phyloP scores from a whole-genome alignment of 1,140 invertebrate species.

The Polypedilum vanderplanki region DNA sequence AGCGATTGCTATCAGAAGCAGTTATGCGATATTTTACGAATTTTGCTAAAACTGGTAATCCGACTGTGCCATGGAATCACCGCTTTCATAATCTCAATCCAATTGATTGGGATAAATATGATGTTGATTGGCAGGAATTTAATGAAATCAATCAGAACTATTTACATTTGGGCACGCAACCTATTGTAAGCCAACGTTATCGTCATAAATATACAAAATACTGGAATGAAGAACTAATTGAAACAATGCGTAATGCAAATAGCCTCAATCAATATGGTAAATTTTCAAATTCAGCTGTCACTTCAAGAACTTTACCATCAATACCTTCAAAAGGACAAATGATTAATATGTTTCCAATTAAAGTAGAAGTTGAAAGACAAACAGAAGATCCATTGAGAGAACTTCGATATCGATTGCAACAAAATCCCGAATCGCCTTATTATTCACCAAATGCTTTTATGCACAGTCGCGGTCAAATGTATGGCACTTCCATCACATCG shows the following conservation, averaged over 20 bases:
- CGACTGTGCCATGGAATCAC: constrained; percentile 58
- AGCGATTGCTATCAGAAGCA: constrained; percentile 70
- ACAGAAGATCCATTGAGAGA: constrained; percentile 22
- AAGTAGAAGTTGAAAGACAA: constrained; percentile 31
- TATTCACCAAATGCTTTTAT: not conserved
- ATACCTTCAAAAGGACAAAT: not conserved
- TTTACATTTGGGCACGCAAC: constrained; percentile 66
- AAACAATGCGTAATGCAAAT: constrained; percentile 46
- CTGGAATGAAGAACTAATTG: constrained; percentile 64
- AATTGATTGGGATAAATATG: constrained; percentile 58
- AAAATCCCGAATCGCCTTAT: too few species aligned
- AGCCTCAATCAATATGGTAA: constrained; percentile 4
- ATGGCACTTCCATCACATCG: not conserved
- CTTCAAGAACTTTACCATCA: not conserved
- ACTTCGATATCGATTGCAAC: constrained; percentile 31
- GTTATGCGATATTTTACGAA: constrained; percentile 84
- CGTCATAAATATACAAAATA: constrained; percentile 58
- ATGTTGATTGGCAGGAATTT: constrained; percentile 73
- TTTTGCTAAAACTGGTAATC: constrained; percentile 78
- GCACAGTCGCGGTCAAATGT: not conserved
- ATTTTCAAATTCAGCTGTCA: not conserved
- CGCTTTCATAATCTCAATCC: constrained; percentile 50
- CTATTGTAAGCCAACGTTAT: constrained; percentile 55
- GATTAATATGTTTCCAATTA: not conserved
- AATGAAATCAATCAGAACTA: constrained; percentile 62